phyloP scores from a whole-genome alignment of 2,888 invertebrate species.

The Artemia sp. region DNA sequence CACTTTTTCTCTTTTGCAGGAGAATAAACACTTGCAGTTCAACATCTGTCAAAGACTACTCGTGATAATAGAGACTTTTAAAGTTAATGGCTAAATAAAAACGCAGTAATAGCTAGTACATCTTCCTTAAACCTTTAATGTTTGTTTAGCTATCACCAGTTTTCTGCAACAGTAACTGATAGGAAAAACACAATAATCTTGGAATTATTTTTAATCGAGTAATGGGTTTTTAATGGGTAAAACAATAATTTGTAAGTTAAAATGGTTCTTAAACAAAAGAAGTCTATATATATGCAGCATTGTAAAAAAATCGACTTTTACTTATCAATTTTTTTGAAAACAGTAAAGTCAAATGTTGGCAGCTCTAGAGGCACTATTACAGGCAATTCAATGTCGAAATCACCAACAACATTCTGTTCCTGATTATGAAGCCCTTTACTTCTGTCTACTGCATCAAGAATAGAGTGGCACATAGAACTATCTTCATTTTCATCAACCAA shows the following conservation, averaged over 20 bases:
- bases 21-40: too few relatives aligned
- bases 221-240: too few relatives aligned
- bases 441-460: not conserved
- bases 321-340: not conserved
- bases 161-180: too few relatives aligned
- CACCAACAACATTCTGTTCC: not conserved
- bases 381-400: not conserved
- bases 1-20: too few relatives aligned
- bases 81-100: too few relatives aligned
- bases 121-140: too few relatives aligned
- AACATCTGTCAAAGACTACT: too few relatives aligned
- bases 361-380: not conserved
- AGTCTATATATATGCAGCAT: not conserved
- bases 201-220: not conserved
- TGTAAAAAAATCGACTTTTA: not conserved
- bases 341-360: slow-evolving; percentile 1
- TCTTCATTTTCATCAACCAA: not conserved
- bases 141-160: too few relatives aligned
- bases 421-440: not conserved
- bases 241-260: too few relatives aligned
- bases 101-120: too few relatives aligned
- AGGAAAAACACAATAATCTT: not conserved
- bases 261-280: too few relatives aligned
- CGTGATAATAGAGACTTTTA: too few relatives aligned
- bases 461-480: not conserved